Base-by-base conservation (phyloP, 2,888 invertebrate genomes). In the Stenurella melanura region DNA sequence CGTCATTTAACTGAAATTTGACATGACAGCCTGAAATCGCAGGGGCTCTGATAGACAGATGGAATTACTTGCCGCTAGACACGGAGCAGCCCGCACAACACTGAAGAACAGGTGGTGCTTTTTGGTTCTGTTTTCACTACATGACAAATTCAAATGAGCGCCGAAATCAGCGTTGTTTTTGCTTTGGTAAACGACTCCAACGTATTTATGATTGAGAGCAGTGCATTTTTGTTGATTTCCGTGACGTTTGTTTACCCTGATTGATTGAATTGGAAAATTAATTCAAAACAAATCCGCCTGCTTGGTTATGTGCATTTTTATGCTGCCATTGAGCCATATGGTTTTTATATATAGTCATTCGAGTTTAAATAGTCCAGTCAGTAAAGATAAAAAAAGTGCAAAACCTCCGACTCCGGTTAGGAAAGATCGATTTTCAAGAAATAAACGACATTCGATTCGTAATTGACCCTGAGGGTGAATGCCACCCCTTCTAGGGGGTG, bases 1-100 rank as follows among this genome's bases (percentile, higher is more conserved):
- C 19, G 57, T 19, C 19, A 30, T 60, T 70, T 60, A 42, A 60
- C 70, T 60, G 70, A 61, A 60, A 70, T 70, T 70, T 70, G 70
- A 70, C 60, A 60, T 60, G 58, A 60, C 60, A 70, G 60, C 60
- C 18, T 58, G 34, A 38, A 70, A 58, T 58, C 58, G 38, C 60
- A 57, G 26, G 60, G 15, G 15, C 21, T 54, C 67, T 42, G 19
- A 54, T 67, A 67, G 54, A 66, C 66, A 50, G 67, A 67, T 67
- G 67, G 54, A 54, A 50, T 67, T 54, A 54, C 42, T 26, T 21
- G 30, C 61, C 26, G n/a, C 6, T 21, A 54, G 54, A 21, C 21
- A 61, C 34, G 3, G 50, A n/a, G 50, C 50, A 50, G 50, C 50
- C 50, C 50, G 34, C 30, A 61, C 30, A 61, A 15, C 15, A 30